Evolutionary conservation across 23 tunicate species (phyloP).

Genomic region (Aplidium turbinatum): DNA sequence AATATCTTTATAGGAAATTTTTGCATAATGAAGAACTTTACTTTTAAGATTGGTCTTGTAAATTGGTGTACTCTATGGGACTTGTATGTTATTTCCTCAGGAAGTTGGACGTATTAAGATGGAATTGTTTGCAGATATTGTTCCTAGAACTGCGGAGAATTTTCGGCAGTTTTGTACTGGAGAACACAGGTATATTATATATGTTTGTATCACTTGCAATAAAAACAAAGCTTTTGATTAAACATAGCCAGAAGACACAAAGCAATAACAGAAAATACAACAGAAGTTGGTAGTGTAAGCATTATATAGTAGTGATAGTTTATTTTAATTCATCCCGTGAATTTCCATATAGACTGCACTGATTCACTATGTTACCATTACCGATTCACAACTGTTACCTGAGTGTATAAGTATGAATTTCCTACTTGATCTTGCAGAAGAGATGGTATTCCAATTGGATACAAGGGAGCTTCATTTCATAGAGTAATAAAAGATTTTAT

Average conservation of each 20-base stretch:
- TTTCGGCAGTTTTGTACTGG: conserved; percentile 99
- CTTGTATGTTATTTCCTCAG: conserved; percentile 32
- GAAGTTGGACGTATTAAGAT: conserved; percentile 90
- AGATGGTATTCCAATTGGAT: conserved; percentile 95
- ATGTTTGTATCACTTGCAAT: not conserved
- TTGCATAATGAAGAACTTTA: not conserved
- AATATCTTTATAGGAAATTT: not conserved
- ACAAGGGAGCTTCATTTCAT: conserved; percentile 94
- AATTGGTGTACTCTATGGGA: too few relatives aligned
- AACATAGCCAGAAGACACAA: not conserved
- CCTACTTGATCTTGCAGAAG: conserved; percentile 56
- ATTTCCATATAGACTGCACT: too few relatives aligned
- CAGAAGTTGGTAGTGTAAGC: too few relatives aligned
- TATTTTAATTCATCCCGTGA: too few relatives aligned
- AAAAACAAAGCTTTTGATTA: not conserved
- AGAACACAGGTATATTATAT: conserved; percentile 82
- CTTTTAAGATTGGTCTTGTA: too few relatives aligned
- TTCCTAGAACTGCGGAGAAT: conserved; percentile 98
- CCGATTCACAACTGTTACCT: too few relatives aligned
- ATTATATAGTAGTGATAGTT: too few relatives aligned
- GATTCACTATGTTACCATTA: too few relatives aligned
- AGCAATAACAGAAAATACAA: not conserved
- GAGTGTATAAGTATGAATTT: too few relatives aligned
- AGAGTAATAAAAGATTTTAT: conserved; percentile 99
- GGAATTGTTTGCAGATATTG: conserved; percentile 92